Base-by-base conservation (phyloP, 2,888 invertebrate genomes). In the Scaptomyza tumidula region DNA sequence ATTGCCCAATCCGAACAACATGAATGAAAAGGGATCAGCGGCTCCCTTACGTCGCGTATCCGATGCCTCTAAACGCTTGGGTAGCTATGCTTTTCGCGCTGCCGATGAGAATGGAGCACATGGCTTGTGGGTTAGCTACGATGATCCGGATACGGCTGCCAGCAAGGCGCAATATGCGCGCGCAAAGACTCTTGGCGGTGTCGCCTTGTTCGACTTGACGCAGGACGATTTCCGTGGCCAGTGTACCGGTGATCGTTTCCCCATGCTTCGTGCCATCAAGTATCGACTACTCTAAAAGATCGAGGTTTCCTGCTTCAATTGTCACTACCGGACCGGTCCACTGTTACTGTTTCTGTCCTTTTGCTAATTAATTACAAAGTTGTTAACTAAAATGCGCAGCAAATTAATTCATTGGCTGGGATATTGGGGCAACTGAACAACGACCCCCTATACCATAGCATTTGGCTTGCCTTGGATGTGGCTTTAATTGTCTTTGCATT, bases 111-210 rank as follows among this genome's bases (percentile, higher is more conserved):
- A 94, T 44, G 94, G 93, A 61, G 94, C 94, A 0, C 93, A 94
- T n/a, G 97, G 97, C 6, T 90, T 96, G 14, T 97, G 97, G 97
- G 95, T 96, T 4, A 95, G 95, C 69, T 97, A 95, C 89, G 97
- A 97, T 80, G 97, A 97, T 90, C 95, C 96, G 0, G 96, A 97
- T 80, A 96, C 96, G 0, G 96, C 96, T 48, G 95, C 95, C 39
- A 95, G 95, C 88, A 97, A 97, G 91, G 96, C 96, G 0, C 92
- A 93, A 9, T 97, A 95, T 89, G 96, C 93, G 48, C 93, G 95
- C 80, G 94, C 95, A 0, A 96, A 95, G 91, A 95, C 95, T 56
- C 93, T 97, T 0, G 97, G 96, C 10, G 97, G 97, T 43, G 93
- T 97, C 19, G 95, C 96, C 0, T 93, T 97, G 45, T 93, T 94